Conservation (phyloP, 2,797 vertebrate genomes). For the Lagothrix lagotricha region DNA sequence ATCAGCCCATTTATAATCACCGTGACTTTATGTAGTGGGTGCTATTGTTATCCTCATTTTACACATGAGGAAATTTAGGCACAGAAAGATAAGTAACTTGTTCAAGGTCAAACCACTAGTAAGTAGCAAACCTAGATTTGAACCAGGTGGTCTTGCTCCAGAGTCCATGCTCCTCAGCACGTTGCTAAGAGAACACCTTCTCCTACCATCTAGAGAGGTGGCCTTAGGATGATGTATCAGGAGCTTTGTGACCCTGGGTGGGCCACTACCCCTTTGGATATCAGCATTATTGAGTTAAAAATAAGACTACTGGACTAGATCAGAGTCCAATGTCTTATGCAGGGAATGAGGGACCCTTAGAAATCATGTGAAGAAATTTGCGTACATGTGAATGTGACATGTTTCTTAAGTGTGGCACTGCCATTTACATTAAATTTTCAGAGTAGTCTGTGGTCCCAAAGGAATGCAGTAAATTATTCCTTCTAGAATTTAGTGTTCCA, state of each 20-base stretch:
- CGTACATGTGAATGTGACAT: not conserved
- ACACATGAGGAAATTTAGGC: not conserved
- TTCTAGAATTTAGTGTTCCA: not conserved
- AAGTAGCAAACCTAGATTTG: not conserved
- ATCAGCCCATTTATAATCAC: not conserved
- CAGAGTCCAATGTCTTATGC: not conserved
- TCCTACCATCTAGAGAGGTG: too few relatives aligned
- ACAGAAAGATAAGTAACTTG: not conserved
- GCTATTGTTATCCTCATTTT: not conserved
- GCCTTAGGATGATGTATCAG: not conserved
- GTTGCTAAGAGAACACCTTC: not conserved
- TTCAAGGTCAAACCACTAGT: not conserved
- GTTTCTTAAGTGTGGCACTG: not conserved
- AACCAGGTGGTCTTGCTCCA: not conserved
- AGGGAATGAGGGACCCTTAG: not conserved
- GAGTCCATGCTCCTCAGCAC: not conserved
- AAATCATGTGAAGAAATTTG: not conserved
- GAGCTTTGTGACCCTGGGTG: not conserved
- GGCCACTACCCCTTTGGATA: not conserved
- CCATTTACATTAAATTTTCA: constrained; percentile 14
- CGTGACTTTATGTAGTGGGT: not conserved
- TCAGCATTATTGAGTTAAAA: not conserved
- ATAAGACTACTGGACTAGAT: not conserved
- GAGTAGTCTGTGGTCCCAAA: not conserved
- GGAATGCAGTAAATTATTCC: not conserved